Evolutionary conservation across 2,888 invertebrate species (phyloP).

Genomic region (Piscicola geometra): DNA sequence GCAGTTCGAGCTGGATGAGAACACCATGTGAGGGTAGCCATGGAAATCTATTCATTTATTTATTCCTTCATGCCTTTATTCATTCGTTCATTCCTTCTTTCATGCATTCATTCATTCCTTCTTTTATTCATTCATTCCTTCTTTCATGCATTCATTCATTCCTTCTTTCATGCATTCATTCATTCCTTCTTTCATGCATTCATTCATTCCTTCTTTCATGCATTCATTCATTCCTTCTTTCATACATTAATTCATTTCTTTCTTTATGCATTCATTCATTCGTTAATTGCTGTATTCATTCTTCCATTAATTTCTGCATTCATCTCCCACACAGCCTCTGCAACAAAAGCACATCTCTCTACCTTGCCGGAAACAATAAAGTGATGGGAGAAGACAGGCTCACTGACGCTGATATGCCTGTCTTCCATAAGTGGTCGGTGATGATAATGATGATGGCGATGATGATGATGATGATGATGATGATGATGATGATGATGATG

Average conservation of each 20-base stretch:
- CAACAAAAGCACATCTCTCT: slow-evolving; percentile 22
- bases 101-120: neutral
- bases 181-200: neutral
- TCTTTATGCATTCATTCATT: too few relatives aligned
- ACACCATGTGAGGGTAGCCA: slow-evolving; percentile 20
- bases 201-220: neutral
- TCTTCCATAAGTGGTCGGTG: slow-evolving; percentile 5
- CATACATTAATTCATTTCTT: too few relatives aligned
- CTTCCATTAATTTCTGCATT: too few relatives aligned
- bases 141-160: neutral
- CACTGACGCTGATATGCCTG: slow-evolving; percentile 10
- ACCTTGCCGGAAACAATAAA: slow-evolving; percentile 23
- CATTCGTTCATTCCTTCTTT: neutral
- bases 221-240: neutral
- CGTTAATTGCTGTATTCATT: too few relatives aligned
- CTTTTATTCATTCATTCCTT: too few relatives aligned
- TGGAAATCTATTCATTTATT: neutral
- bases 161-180: neutral
- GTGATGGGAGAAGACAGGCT: slow-evolving; percentile 7
- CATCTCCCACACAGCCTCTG: too few relatives aligned
- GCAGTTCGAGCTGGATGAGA: slow-evolving; percentile 31
- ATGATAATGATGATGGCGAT: slow-evolving; percentile 30
- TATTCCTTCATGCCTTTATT: slow-evolving; percentile 8
- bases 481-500: slow-evolving; percentile 33
- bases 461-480: slow-evolving; percentile 34